Percentiles rank a stretch among this genome's conserved stretches.
These are phyloP conservation scores for Leptestheria dahalacensis DNA, from an alignment of 1,140 invertebrate genomes.

Conservation along the genomic window DNA sequence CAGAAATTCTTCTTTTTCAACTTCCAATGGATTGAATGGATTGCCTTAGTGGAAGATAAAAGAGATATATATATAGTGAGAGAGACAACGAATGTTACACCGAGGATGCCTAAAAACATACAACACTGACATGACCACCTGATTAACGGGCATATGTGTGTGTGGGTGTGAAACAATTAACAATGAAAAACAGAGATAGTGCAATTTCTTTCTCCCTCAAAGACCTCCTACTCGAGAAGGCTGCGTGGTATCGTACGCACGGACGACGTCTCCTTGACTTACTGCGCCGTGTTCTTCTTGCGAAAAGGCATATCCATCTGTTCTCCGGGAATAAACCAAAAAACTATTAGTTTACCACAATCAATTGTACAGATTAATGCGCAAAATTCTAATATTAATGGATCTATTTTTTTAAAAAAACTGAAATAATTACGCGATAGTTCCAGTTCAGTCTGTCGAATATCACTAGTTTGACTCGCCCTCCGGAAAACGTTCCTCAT, in stretches of 20 bases:
- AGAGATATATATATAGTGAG: too few species aligned
- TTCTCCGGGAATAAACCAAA: slow-evolving; percentile 19
- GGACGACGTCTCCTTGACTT: slow-evolving; percentile 77
- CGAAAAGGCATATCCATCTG: slow-evolving; percentile 97
- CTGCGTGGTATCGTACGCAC: slow-evolving; percentile 80
- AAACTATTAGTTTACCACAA: slow-evolving; percentile 14
- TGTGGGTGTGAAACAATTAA: too few species aligned
- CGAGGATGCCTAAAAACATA: too few species aligned
- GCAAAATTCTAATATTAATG: not conserved
- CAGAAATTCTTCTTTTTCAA: too few species aligned
- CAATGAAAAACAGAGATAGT: too few species aligned
- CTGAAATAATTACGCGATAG: slow-evolving; percentile 54
- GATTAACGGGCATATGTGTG: too few species aligned
- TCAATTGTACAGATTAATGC: not conserved
- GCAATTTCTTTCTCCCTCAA: not conserved
- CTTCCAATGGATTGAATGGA: too few species aligned
- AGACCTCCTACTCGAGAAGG: slow-evolving; percentile 28
- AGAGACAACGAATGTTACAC: too few species aligned
- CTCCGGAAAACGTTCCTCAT: slow-evolving; percentile 80
- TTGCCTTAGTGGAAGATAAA: too few species aligned
- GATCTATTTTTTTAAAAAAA: too few species aligned
- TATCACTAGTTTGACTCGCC: slow-evolving; percentile 32
- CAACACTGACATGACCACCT: too few species aligned
- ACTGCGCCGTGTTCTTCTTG: slow-evolving; percentile 95
- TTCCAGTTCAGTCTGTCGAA: slow-evolving; percentile 59